phyloP scores from a whole-genome alignment of 1,140 invertebrate species.

The Lepidurus apus region DNA sequence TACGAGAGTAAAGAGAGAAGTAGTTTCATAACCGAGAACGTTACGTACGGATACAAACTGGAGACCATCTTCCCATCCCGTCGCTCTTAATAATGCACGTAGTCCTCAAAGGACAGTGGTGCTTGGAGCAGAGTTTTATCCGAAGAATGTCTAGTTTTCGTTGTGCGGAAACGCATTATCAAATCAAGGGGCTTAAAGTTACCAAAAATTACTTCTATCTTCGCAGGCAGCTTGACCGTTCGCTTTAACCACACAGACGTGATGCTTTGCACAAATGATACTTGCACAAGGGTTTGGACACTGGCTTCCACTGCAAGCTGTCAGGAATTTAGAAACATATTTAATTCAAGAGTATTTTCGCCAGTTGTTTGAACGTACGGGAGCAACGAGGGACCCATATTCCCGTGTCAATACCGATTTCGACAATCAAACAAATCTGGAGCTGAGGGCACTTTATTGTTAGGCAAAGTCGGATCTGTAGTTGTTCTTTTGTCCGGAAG shows the following conservation, averaged over 20 bases:
- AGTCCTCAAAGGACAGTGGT: not conserved
- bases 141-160: not conserved
- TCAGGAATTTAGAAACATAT: not conserved
- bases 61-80: not conserved
- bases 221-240: not conserved
- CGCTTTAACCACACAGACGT: not conserved
- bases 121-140: not conserved
- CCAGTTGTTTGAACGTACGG: not conserved
- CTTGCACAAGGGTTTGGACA: not conserved
- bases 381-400: not conserved
- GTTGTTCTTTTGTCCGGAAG: not conserved
- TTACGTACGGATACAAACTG: slow-evolving; percentile 9
- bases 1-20: no score
- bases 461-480: not conserved
- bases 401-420: not conserved
- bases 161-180: not conserved
- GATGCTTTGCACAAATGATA: not conserved
- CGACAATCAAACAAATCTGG: not conserved
- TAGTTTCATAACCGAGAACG: no score
- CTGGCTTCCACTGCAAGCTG: not conserved
- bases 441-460: not conserved
- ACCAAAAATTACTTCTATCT: not conserved
- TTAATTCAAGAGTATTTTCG: not conserved
- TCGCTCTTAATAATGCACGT: not conserved
- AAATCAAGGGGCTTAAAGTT: not conserved